Evolutionary conservation across 2,797 vertebrate species (phyloP).

Genomic region (Sebastes steindachneri): DNA sequence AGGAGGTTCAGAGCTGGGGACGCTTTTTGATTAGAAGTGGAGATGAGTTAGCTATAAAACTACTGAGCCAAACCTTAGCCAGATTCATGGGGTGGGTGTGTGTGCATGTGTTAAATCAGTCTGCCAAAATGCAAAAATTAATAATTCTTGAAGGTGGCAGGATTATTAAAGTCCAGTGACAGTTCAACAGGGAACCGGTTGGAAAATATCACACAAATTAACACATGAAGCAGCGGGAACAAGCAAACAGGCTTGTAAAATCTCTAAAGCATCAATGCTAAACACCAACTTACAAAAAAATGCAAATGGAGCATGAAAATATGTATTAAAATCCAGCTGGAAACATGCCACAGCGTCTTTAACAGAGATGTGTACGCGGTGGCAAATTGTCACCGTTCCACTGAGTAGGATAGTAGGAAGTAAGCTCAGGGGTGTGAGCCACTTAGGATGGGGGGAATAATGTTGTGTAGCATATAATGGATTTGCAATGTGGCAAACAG

Average conservation of each 20-base stretch:
- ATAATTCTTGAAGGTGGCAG: conserved; percentile 41
- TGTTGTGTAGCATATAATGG: conserved; percentile 78
- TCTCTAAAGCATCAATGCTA: conserved; percentile 43
- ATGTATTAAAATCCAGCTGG: conserved; percentile 73
- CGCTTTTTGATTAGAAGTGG: conserved; percentile 80
- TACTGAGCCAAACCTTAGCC: conserved; percentile 59
- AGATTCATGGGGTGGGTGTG: conserved; percentile 37
- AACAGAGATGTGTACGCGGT: conserved; percentile 62
- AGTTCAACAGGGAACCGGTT: conserved; percentile 27
- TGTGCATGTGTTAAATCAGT: conserved; percentile 37
- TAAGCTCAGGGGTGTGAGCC: conserved; percentile 74
- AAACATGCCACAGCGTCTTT: conserved; percentile 65
- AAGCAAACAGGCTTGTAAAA: conserved; percentile 57
- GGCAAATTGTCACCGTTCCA: conserved; percentile 70
- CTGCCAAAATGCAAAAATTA: conserved; percentile 52
- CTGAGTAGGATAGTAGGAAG: conserved; percentile 60
- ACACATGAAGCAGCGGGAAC: conserved; percentile 38
- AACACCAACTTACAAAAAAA: conserved; percentile 61
- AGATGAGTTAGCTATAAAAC: conserved; percentile 78
- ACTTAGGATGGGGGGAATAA: conserved; percentile 74
- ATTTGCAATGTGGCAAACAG: conserved; percentile 79
- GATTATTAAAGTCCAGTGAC: conserved; percentile 52
- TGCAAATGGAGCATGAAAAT: conserved; percentile 74
- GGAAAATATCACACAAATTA: conserved; percentile 39
- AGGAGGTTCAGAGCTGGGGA: conserved; percentile 70